Conservation (phyloP, 2,113 vertebrate species). For the Nansenia antarctica region DNA sequence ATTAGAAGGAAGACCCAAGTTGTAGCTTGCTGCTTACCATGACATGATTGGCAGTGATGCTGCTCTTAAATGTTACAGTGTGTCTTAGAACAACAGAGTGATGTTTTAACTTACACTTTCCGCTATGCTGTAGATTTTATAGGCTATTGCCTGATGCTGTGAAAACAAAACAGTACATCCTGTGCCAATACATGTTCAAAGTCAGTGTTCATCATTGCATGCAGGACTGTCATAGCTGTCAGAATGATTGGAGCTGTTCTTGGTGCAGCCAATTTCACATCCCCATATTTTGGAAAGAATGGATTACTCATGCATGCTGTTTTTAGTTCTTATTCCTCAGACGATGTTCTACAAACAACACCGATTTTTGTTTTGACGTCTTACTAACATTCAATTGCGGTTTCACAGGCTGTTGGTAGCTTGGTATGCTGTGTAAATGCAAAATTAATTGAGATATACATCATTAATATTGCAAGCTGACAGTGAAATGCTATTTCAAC, state of each 20-base stretch:
- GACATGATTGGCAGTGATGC: neutral
- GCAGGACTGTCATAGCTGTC: conserved; percentile 6
- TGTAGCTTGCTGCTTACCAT: neutral
- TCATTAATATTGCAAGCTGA: conserved; percentile 32
- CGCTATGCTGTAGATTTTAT: conserved; percentile 5
- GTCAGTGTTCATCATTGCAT: neutral
- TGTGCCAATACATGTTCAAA: conserved; percentile 17
- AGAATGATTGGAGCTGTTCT: conserved; percentile 8
- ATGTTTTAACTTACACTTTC: conserved; percentile 21
- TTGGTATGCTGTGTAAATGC: conserved; percentile 41
- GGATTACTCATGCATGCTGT: conserved; percentile 18
- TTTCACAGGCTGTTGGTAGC: conserved; percentile 46
- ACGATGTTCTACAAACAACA: conserved; percentile 10
- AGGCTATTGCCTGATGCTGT: neutral
- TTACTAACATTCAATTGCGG: conserved; percentile 21
- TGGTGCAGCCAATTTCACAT: conserved; percentile 21
- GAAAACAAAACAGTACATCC: conserved; percentile 11
- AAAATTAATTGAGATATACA: conserved; percentile 39
- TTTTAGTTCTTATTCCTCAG: conserved; percentile 21
- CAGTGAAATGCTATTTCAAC: conserved; percentile 30
- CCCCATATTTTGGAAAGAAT: conserved; percentile 35
- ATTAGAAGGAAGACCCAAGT: neutral
- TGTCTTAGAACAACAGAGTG: neutral
- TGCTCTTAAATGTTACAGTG: conserved; percentile 1
- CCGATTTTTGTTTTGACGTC: conserved; percentile 26